phyloP scores from a whole-genome alignment of 2,888 invertebrate species.

The Tiphia femorata region DNA sequence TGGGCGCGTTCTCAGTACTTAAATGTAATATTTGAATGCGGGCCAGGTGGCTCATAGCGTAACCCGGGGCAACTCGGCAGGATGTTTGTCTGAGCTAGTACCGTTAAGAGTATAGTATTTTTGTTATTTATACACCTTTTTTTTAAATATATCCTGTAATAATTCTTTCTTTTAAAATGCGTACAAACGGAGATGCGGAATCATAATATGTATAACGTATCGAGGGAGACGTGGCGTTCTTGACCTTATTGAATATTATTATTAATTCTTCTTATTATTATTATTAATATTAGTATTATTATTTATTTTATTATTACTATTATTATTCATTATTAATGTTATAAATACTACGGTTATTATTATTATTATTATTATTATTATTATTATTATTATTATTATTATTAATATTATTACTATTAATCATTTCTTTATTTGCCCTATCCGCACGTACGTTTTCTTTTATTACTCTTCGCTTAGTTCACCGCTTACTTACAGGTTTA shows the following conservation, averaged over 20 bases:
- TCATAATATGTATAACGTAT: conserved; percentile 54
- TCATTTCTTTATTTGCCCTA: conserved; percentile 18
- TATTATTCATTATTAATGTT: conserved; percentile 32
- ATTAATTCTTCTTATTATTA: conserved; percentile 11
- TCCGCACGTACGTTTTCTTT: conserved; percentile 20
- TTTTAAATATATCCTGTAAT: conserved; percentile 43
- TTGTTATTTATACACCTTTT: conserved; percentile 28
- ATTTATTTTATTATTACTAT: conserved; percentile 34
- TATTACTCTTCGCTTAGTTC: conserved; percentile 23
- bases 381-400: conserved; percentile 14
- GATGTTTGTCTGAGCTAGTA: conserved; percentile 63
- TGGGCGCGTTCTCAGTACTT: conserved; percentile 41
- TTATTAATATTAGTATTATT: conserved; percentile 23
- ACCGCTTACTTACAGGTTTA: conserved; percentile 23
- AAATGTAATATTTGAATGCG: conserved; percentile 51
- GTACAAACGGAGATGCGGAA: conserved; percentile 62
- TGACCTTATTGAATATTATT: conserved; percentile 28
- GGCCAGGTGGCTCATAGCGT: conserved; percentile 56
- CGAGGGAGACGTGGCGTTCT: conserved; percentile 45
- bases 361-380: conserved; percentile 25
- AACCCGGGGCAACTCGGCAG: conserved; percentile 63
- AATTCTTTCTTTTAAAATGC: conserved; percentile 53
- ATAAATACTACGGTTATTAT: conserved; percentile 21
- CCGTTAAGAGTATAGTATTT: conserved; percentile 57
- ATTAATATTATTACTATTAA: conserved; percentile 14